A percentile compares a stretch with the other conserved stretches of the same genome.
These are phyloP conservation scores for Watsonalla binaria DNA, from an alignment of 2,888 invertebrate genomes.

Conservation along the genomic window DNA sequence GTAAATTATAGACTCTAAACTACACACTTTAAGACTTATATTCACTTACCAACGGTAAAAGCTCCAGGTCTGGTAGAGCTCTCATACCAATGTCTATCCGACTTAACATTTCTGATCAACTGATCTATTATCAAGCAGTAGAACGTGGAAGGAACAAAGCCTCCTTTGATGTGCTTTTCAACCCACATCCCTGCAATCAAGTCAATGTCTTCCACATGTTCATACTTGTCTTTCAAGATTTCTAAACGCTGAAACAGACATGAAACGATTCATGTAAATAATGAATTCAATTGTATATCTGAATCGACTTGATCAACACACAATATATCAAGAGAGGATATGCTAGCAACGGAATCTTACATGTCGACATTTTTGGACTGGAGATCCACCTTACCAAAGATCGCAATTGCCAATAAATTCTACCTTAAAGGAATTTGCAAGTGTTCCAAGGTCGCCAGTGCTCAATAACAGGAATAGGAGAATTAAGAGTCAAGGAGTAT, in stretches of 20 bases:
- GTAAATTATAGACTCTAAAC: no score
- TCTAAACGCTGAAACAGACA: slow-evolving; percentile 40
- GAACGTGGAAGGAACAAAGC: slow-evolving; percentile 90
- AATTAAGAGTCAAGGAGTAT: no score
- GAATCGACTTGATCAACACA: no score
- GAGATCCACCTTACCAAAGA: no score
- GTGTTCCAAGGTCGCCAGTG: no score
- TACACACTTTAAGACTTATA: no score
- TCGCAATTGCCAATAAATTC: no score
- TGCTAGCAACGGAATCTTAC: no score
- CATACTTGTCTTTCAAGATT: slow-evolving; percentile 28
- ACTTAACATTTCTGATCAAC: slow-evolving; percentile 85
- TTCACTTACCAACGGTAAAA: slow-evolving; percentile 28
- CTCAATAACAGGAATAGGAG: no score
- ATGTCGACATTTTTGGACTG: no score
- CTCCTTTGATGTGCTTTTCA: slow-evolving; percentile 86
- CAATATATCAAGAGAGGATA: no score
- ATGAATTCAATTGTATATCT: background rate
- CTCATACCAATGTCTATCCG: slow-evolving; percentile 88
- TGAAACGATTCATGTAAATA: background rate
- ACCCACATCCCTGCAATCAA: slow-evolving; percentile 91
- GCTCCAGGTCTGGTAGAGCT: slow-evolving; percentile 23
- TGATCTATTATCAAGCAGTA: slow-evolving; percentile 91
- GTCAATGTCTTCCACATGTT: slow-evolving; percentile 88
- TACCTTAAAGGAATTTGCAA: no score